Evolutionary conservation across 1,140 invertebrate genomes (phyloP).

Genomic region (Ruditapes philippinarum): DNA sequence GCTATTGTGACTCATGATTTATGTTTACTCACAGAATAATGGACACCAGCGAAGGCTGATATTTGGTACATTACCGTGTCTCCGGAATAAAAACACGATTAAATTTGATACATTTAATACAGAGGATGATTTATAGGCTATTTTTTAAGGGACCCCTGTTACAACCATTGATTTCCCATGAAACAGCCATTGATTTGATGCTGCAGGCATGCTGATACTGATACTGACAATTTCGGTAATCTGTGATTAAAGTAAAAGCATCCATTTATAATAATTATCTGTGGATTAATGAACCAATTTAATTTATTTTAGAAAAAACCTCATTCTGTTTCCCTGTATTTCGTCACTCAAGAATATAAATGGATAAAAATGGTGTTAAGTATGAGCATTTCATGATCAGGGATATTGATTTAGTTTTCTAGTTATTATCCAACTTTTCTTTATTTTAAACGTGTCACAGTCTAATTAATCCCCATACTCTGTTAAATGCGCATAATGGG

Average conservation of each 20-base stretch:
- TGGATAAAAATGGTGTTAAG: too few species aligned
- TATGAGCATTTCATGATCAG: too few species aligned
- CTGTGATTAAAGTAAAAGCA: conserved; percentile 41
- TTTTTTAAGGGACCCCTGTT: neutral
- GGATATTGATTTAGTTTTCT: too few species aligned
- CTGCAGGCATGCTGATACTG: neutral
- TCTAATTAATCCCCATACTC: too few species aligned
- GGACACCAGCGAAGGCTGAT: neutral
- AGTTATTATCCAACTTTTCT: too few species aligned
- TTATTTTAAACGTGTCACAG: too few species aligned
- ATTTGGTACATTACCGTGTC: neutral
- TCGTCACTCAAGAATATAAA: too few species aligned
- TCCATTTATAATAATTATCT: too few species aligned
- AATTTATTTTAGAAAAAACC: too few species aligned
- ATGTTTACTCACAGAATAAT: neutral
- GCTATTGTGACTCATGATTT: conserved; percentile 29
- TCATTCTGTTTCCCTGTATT: too few species aligned
- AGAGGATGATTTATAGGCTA: conserved; percentile 13
- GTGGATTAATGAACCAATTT: too few species aligned
- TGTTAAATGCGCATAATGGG: too few species aligned
- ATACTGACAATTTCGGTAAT: conserved; percentile 6
- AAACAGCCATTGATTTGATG: neutral
- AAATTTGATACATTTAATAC: conserved; percentile 37
- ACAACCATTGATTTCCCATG: neutral
- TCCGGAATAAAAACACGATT: neutral